Conservation (phyloP, 1,140 invertebrate genomes). For the Panulirus ornatus region DNA sequence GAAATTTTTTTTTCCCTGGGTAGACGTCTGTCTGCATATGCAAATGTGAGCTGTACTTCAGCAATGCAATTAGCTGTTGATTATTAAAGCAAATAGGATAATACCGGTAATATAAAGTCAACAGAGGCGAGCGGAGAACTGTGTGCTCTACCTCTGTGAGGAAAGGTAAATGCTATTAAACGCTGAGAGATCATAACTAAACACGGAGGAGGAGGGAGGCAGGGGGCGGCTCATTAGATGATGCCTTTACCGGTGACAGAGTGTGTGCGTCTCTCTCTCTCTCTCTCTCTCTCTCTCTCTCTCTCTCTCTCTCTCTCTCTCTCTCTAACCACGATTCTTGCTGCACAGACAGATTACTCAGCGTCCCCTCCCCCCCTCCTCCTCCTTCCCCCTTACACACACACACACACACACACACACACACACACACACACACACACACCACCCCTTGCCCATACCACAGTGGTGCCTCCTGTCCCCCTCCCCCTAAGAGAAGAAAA, state of each 20-base stretch:
- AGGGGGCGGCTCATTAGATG: conserved; percentile 38
- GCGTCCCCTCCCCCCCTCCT: too few relatives aligned
- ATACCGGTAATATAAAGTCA: conserved; percentile 38
- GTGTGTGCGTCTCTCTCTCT: background rate
- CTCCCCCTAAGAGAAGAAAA: too few relatives aligned
- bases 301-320: background rate
- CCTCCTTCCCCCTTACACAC: too few relatives aligned
- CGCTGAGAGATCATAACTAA: conserved; percentile 24
- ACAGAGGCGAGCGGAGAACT: conserved; percentile 4
- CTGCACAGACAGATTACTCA: too few relatives aligned
- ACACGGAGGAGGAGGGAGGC: too few relatives aligned
- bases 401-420: too few relatives aligned
- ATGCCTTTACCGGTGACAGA: conserved; percentile 13
- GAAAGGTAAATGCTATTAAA: conserved; percentile 27
- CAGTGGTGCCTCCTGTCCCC: too few relatives aligned
- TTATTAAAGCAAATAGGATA: conserved; percentile 28
- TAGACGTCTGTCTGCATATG: too few relatives aligned
- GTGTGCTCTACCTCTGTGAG: conserved; percentile 1
- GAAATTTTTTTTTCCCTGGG: too few relatives aligned
- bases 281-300: background rate
- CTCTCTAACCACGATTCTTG: background rate
- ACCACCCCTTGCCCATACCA: too few relatives aligned
- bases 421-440: too few relatives aligned
- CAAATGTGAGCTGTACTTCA: background rate
- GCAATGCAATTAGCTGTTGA: conserved; percentile 18